A percentile compares a stretch with the other conserved stretches of the same genome.
These are phyloP conservation scores for Dinomys branickii DNA, from an alignment of 2,113 vertebrate genomes.

Conservation along the genomic window DNA sequence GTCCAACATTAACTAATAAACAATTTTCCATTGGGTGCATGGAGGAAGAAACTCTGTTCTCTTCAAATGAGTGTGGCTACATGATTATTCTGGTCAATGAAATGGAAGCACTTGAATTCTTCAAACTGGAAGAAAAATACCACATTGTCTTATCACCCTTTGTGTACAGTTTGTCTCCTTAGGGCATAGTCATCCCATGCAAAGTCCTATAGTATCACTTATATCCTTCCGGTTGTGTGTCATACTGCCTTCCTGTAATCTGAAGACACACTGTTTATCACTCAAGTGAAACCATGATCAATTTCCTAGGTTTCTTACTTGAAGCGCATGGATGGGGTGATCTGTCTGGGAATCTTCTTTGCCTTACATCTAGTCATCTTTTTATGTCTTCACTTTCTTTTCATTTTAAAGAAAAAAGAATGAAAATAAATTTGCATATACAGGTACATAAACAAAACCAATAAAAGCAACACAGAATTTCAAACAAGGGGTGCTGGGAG, in stretches of 20 bases:
- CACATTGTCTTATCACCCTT: neutral
- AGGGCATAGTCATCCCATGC: neutral
- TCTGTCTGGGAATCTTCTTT: neutral
- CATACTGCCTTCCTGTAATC: neutral
- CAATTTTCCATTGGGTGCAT: neutral
- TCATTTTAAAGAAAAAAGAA: no score
- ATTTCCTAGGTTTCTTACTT: neutral
- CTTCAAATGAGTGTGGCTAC: neutral
- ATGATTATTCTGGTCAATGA: neutral
- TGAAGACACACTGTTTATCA: neutral
- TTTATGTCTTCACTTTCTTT: neutral
- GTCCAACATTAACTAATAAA: neutral
- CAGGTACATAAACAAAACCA: no score
- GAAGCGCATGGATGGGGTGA: rapidly evolving
- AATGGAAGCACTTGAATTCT: neutral
- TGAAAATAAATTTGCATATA: no score
- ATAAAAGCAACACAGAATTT: no score
- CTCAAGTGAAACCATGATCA: neutral
- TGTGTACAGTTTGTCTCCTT: neutral
- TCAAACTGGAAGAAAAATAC: neutral
- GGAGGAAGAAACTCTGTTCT: neutral
- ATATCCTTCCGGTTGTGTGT: neutral
- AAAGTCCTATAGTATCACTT: neutral
- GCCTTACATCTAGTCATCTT: neutral
- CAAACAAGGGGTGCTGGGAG: no score